Evolutionary conservation across 2,797 vertebrate genomes (phyloP), one percentile per base, ranked within the genome.

Genomic region (Gallinago nigripennis): DNA sequence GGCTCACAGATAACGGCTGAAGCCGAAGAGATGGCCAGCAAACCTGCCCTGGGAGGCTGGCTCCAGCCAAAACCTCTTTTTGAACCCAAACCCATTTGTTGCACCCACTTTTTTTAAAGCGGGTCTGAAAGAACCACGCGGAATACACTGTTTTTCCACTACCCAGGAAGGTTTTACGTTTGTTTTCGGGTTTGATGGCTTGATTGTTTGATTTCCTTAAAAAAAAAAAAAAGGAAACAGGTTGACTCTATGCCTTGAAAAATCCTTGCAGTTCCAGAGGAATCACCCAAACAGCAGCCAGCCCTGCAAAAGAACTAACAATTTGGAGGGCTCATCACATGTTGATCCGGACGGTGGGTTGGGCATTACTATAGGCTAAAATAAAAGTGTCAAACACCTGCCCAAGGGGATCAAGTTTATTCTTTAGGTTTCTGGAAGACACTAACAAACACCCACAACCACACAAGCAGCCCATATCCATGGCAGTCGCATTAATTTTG

Each of bases 401-500:
- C 71, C n/a, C 15, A 33, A 30, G 7, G 53, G 3, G 0, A 23
- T 10, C 25, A 3, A 46, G 46, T 50, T 68, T 10, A 41, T 76
- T 64, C 64, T 60, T 37, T 6, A 20, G 25, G 19, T 61, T 58
- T 81, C 76, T 56, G 54, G 28, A 46, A 69, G 78, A 33, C 23
- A 8, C 56, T 68, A 24, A 3, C 31, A 23, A 31, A 61, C 2
- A 9, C 63, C 66, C 66, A 3, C 41, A 28, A 35, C 17, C 63
- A 16, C 27, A 7, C 27, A 37, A 82, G 66, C 93, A 65, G 56
- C 88, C 89, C 70, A 41, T 81, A 95, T 91, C 95, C 89, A 88
- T 94, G 82, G 89, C 87, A 90, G 94, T 69, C 27, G 83, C 89
- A 72, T 90, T 94, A 94, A 94, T 96, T 96, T 84, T 23, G 58